These are phyloP conservation scores for Tinamus major DNA, from an alignment of 2,797 vertebrate species.

Conservation along the genomic window DNA sequence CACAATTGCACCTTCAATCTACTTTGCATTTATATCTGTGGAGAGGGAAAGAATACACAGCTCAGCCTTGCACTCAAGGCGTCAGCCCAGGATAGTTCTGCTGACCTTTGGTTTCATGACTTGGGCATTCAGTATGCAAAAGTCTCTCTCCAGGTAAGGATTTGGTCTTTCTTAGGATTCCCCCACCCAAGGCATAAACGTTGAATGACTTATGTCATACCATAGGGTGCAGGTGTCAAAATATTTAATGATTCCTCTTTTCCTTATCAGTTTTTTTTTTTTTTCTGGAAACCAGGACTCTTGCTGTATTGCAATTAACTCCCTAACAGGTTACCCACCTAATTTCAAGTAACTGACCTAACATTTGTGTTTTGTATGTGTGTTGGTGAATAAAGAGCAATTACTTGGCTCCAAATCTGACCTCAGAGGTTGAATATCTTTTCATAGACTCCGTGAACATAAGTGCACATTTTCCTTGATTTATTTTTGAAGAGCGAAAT, in stretches of 20 bases:
- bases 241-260: background rate
- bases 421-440: background rate
- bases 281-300: background rate
- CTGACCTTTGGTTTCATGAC: background rate
- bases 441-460: background rate
- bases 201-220: background rate
- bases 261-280: background rate
- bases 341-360: background rate
- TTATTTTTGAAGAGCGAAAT: background rate
- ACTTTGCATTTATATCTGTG: background rate
- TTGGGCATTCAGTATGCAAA: background rate
- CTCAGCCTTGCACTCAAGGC: background rate
- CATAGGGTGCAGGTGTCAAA: background rate
- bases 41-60: background rate
- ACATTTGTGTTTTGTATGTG: background rate
- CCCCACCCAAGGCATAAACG: background rate
- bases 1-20: conserved; percentile 12
- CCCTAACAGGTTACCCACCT: too few species aligned
- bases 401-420: background rate
- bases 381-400: background rate
- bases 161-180: background rate
- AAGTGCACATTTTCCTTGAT: background rate
- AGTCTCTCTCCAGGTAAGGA: background rate
- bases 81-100: background rate
- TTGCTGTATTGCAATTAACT: background rate